Evolutionary conservation across 2,113 vertebrate species (phyloP), one percentile per base, ranked within the genome.

Genomic region (Anseranas semipalmata): DNA sequence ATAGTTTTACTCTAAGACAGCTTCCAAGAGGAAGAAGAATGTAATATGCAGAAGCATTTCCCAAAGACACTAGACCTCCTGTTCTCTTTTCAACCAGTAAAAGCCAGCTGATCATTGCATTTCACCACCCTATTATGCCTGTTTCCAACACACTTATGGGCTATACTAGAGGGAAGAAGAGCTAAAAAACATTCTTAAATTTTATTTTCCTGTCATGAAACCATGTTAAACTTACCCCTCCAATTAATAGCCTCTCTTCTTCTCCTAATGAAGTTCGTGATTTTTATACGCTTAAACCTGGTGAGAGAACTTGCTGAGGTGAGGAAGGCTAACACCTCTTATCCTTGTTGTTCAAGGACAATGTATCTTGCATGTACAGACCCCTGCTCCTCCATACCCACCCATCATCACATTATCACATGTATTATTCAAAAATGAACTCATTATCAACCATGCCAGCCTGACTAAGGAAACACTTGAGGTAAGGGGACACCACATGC

Each of bases 331-430:
- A 67, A 37, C 5, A 62, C 18, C 86, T 78, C 32, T 72, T 72
- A 3, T 2, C 28, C 5, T 11, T 22, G 2, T 45, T 85, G 5
- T 24, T 81, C n/a, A n/a, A n/a, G n/a, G n/a, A n/a, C n/a, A n/a
- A n/a, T n/a, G n/a, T n/a, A n/a, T n/a, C 56, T 84, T 50, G 2
- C 9, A 16, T 3, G 1, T 22, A 88, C 3, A 73, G 35, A 6
- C 4, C 5, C 8, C 6, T 7, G 3, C 3, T 6, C 3, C 3
- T 2, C 4, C 5, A 30, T 39, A 65, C 3, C 7, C 1, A 2
- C 33, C 41, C 33, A 35, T 13, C 35, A 53, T 53, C 70, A 39
- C 28, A 15, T 72, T 53, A 21, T 4, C 21, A 52, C 9, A 13
- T 35, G 2, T 72, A 65, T 62, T 68, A 39, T 52, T 75, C 16